Evolutionary conservation across 2,888 invertebrate genomes (phyloP), one percentile per base, ranked within the genome.

Genomic region (Andrena dorsata): DNA sequence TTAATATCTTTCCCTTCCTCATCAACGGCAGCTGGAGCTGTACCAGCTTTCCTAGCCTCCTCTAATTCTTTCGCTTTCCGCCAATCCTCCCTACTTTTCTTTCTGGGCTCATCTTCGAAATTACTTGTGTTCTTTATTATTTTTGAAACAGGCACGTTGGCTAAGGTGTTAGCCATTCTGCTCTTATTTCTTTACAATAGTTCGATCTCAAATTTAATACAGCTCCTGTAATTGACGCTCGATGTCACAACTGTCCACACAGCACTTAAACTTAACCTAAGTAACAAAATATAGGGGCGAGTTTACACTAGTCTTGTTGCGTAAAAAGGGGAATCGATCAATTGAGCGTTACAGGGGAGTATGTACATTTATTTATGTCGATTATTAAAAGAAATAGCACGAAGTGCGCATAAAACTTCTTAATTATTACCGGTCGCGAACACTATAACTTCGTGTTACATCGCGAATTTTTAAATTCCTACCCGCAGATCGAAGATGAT

Each of bases 41-140:
- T 94, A 80, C 94, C 94, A 51, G 93, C 94, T 89, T 98, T 99
- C 91, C 99, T 95, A 10, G 99, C 99, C 94, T 99, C 99, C 94
- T 99, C 99, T 74, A 99, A 94, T 94, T 99, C 99, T 93, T 99
- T 99, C 23, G 98, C 98, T 93, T 99, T 99, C 53, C 98, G 96
- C 98, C 98, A 99, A 93, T 99, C 99, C 93, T 99, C 99, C 56
- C 98, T 95, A 1, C 93, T 93, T 61, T 92, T 93, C 98, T 98
- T 77, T 97, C 95, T 92, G 97, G 99, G 94, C 97, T 98, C 91
- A 96, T 94, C 53, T 95, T 95, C 88, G 96, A 94, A 92, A 8
- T 86, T 90, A 41, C 90, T 92, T 30, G 90, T 91, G 49, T 93
- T 93, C 82, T 93, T 93, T 56, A 93, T 86, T 2, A 93, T 93